Percentiles rank a stretch among this genome's conserved stretches.
phyloP scores from a whole-genome alignment of 2,113 vertebrate species.

The Emydocephalus ijimae region DNA sequence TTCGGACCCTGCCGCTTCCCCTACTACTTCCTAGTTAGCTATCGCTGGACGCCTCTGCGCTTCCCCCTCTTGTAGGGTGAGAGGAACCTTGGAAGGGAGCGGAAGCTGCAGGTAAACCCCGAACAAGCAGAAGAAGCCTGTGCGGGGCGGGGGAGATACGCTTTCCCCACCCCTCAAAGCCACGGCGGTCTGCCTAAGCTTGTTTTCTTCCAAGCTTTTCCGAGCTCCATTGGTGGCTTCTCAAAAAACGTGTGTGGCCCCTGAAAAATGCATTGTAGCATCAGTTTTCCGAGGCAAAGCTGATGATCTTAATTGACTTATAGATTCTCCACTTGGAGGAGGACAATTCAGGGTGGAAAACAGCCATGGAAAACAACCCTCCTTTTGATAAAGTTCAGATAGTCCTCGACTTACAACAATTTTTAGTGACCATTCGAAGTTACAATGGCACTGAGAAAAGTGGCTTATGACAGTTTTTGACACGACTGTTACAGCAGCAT shows the following conservation, averaged over 20 bases:
- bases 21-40: too few relatives aligned
- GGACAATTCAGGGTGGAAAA: neutral
- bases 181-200: neutral
- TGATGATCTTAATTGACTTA: neutral
- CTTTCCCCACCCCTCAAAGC: slow-evolving; percentile 10
- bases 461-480: neutral
- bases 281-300: neutral
- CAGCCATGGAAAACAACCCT: neutral
- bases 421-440: neutral
- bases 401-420: neutral
- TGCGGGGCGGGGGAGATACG: neutral
- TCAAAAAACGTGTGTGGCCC: neutral
- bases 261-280: too few relatives aligned
- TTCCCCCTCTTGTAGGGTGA: neutral
- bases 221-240: neutral
- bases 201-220: too few relatives aligned
- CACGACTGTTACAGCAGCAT: neutral
- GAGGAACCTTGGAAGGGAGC: neutral
- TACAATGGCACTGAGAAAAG: neutral
- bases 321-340: neutral
- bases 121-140: slow-evolving; percentile 31
- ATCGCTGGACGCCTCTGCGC: slow-evolving; percentile 13
- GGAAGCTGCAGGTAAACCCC: slow-evolving; percentile 53
- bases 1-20: neutral
- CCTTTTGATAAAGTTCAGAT: neutral